These are phyloP conservation scores for Dromius quadrimaculatus DNA, from an alignment of 2,888 invertebrate species.

Conservation along the genomic window DNA sequence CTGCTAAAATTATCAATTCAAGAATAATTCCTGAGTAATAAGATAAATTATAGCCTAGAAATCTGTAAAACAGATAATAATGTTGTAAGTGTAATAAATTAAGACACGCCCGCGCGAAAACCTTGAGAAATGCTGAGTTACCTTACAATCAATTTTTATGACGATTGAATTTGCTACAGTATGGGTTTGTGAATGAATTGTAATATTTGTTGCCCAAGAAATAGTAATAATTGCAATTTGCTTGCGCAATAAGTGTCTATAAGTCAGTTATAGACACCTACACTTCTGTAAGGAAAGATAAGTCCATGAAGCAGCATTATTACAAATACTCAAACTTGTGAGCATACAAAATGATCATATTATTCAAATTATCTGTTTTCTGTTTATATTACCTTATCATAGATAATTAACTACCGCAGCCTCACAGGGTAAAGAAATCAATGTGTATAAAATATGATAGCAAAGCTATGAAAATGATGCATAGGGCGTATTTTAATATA, in stretches of 20 bases:
- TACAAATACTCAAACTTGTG: neutral
- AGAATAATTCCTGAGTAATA: too few relatives aligned
- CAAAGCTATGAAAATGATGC: slow-evolving; percentile 4
- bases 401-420: neutral
- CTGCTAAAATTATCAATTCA: too few relatives aligned
- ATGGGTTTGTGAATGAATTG: slow-evolving; percentile 29
- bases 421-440: slow-evolving; percentile 21
- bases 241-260: slow-evolving; percentile 1
- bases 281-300: neutral
- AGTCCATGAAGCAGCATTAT: neutral
- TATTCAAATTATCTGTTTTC: neutral
- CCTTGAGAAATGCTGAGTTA: slow-evolving; percentile 19
- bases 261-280: slow-evolving; percentile 13
- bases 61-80: too few relatives aligned
- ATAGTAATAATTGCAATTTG: neutral
- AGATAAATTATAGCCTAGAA: too few relatives aligned
- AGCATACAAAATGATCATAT: neutral
- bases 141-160: slow-evolving; percentile 7
- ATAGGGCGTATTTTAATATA: slow-evolving; percentile 34
- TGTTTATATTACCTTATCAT: neutral
- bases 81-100: slow-evolving; percentile 16
- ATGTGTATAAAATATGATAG: neutral
- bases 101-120: slow-evolving; percentile 4
- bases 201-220: neutral
- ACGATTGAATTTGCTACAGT: slow-evolving; percentile 13